Conservation (phyloP, 2,797 vertebrate species). For the Microcaecilia unicolor region DNA sequence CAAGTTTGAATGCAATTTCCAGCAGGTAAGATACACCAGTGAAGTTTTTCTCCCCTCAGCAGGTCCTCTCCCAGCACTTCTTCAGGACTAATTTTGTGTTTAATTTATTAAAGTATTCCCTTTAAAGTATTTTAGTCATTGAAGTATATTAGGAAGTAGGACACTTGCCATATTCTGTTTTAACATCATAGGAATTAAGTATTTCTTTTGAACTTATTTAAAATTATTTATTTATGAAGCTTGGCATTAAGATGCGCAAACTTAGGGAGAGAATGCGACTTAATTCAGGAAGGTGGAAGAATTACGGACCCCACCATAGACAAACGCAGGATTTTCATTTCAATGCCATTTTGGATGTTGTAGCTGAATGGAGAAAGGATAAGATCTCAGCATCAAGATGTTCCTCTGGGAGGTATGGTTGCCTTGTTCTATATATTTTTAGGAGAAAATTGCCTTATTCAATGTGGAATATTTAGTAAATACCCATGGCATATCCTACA, state of each 20-base stretch:
- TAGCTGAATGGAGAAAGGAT: constrained; percentile 96
- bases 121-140: too few species aligned
- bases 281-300: constrained; percentile 89
- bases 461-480: too few species aligned
- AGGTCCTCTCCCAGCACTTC: too few species aligned
- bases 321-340: constrained; percentile 98
- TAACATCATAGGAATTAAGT: not conserved
- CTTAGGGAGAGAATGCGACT: constrained; percentile 88
- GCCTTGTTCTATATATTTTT: too few species aligned
- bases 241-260: constrained; percentile 88
- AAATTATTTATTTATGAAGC: constrained; percentile 59
- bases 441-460: constrained; percentile 19
- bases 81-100: too few species aligned
- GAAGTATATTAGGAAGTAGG: too few species aligned
- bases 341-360: constrained; percentile 93
- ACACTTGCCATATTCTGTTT: too few species aligned
- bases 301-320: constrained; percentile 85
- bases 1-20: too few species aligned
- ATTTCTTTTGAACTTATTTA: not conserved
- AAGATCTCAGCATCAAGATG: constrained; percentile 86
- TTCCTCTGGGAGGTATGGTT: constrained; percentile 88
- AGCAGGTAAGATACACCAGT: too few species aligned
- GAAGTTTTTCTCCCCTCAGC: too few species aligned
- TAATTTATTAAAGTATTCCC: too few species aligned
- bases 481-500: too few species aligned